These are phyloP conservation scores for Pyrocoelia pectoralis DNA, from an alignment of 2,888 invertebrate species.

Conservation along the genomic window DNA sequence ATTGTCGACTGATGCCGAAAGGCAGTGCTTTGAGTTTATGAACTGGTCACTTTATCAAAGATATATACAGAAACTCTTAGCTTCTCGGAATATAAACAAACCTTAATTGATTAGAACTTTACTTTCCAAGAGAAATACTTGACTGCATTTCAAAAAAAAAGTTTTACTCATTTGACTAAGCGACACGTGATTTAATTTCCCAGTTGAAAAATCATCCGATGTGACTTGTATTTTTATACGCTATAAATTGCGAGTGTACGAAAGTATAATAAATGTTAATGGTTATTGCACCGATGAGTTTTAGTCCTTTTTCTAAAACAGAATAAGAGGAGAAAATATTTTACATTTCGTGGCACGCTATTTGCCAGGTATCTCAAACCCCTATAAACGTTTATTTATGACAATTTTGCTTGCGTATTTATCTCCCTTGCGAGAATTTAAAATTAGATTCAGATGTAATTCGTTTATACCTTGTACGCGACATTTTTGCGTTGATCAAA, in stretches of 20 bases:
- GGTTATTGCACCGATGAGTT: not conserved
- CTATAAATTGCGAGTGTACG: not conserved
- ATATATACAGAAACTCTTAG: not conserved
- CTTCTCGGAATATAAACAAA: not conserved
- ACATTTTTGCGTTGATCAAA: no score
- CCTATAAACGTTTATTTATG: not conserved
- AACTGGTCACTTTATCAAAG: not conserved
- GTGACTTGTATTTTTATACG: no score
- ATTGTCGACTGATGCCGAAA: not conserved
- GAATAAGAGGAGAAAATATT: not conserved
- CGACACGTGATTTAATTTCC: no score
- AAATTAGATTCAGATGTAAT: not conserved
- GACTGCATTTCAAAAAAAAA: no score
- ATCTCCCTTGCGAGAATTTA: not conserved
- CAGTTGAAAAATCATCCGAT: no score
- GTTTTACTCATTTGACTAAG: no score
- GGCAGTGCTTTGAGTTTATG: not conserved
- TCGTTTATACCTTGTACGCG: no score
- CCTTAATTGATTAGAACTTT: not conserved
- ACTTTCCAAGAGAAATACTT: not conserved
- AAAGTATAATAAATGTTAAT: not conserved
- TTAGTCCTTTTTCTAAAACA: not conserved
- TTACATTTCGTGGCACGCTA: not conserved
- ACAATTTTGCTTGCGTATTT: not conserved
- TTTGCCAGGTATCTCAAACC: not conserved